Evolutionary conservation across 2,797 vertebrate genomes (phyloP).

Genomic region (Microchirus variegatus): DNA sequence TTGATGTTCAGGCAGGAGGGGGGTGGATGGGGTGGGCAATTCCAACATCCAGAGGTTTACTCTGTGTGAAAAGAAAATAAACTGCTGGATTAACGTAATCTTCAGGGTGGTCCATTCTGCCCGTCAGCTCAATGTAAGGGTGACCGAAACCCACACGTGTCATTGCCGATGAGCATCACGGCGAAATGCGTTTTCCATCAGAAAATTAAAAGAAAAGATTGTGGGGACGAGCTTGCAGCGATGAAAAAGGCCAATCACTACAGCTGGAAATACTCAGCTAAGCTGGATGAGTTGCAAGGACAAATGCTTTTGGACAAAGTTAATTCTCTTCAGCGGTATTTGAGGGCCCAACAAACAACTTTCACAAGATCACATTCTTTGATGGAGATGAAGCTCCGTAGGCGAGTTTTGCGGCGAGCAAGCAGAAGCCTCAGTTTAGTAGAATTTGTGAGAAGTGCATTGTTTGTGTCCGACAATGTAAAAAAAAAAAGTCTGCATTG

Average conservation of each 20-base stretch:
- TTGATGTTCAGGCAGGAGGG: too few relatives aligned
- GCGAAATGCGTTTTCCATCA: background rate
- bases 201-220: background rate
- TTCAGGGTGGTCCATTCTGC: background rate
- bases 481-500: background rate
- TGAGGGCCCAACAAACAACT: background rate
- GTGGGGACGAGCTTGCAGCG: background rate
- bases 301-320: background rate
- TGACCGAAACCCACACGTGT: background rate
- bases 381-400: background rate
- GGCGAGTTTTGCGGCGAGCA: background rate
- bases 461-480: background rate
- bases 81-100: background rate
- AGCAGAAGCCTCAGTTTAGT: background rate
- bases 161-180: background rate
- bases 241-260: background rate
- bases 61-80: background rate
- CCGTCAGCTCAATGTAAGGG: background rate
- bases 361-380: background rate
- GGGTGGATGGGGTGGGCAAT: too few relatives aligned
- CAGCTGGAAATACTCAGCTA: constrained; percentile 1
- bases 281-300: background rate
- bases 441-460: background rate
- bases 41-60: too few relatives aligned
- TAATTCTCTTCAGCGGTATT: background rate